A percentile compares a stretch with the other conserved stretches of the same genome.
phyloP scores from a whole-genome alignment of 2,888 invertebrate genomes.

The Antheraea assamensis region DNA sequence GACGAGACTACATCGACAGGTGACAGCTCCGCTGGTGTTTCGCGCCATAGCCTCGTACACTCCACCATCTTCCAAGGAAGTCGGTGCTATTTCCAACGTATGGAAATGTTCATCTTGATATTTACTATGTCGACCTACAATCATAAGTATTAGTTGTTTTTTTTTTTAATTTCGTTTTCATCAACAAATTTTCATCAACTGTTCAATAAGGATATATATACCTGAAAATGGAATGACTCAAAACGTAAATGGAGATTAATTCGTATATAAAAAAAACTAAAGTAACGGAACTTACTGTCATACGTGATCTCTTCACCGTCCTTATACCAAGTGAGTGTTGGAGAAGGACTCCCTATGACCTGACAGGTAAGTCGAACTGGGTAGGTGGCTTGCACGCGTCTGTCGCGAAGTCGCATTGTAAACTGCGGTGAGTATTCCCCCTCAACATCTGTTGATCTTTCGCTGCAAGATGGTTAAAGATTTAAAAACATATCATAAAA shows the following conservation, averaged over 20 bases:
- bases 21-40: constrained; percentile 91
- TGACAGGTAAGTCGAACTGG: constrained; percentile 94
- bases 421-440: constrained; percentile 88
- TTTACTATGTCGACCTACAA: constrained; percentile 80
- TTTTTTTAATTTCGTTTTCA: neutral
- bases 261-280: neutral
- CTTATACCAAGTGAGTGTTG: constrained; percentile 92
- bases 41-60: constrained; percentile 89
- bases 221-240: neutral
- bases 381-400: constrained; percentile 91
- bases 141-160: neutral
- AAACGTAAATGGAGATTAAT: neutral
- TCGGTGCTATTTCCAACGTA: constrained; percentile 92
- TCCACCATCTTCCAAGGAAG: constrained; percentile 90
- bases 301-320: constrained; percentile 85
- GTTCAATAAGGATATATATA: neutral
- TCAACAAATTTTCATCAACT: neutral
- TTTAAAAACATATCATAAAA: neutral
- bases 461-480: constrained; percentile 44
- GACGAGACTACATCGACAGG: constrained; percentile 88
- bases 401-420: constrained; percentile 91
- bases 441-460: constrained; percentile 66
- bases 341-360: constrained; percentile 88
- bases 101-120: constrained; percentile 90
- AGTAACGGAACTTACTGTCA: constrained; percentile 74